These are phyloP conservation scores for Trachythela sp. DNA, from an alignment of 64 coral and sea anemone genomes.

Conservation along the genomic window DNA sequence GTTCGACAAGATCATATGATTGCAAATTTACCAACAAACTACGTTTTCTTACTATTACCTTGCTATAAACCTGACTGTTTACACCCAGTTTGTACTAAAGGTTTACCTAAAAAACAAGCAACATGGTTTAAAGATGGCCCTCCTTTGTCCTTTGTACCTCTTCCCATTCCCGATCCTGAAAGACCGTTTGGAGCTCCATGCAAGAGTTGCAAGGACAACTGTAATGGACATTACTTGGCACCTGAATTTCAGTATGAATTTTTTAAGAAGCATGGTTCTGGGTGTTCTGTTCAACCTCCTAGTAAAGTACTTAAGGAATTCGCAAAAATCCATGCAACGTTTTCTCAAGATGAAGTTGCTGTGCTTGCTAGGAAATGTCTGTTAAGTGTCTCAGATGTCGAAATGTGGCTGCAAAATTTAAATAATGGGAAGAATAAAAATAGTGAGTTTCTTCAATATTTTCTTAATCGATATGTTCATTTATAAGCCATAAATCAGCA, in stretches of 20 bases:
- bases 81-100: not conserved
- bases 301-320: not conserved
- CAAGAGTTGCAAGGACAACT: not conserved
- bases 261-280: not conserved
- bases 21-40: slow-evolving; percentile 17
- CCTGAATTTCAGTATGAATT: not conserved
- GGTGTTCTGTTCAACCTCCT: not conserved
- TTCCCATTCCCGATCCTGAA: not conserved
- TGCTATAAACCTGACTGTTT: not conserved
- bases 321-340: not conserved
- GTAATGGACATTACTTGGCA: not conserved
- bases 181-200: not conserved
- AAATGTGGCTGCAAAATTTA: not conserved
- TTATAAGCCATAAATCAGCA: no score
- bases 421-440: not conserved
- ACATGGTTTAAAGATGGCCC: not conserved
- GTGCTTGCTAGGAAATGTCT: not conserved
- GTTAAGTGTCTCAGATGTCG: not conserved
- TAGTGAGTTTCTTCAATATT: no score
- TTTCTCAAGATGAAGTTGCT: not conserved
- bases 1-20: slow-evolving; percentile 15
- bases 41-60: slow-evolving; percentile 36
- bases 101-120: not conserved
- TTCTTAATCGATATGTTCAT: no score
- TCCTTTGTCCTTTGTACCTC: not conserved